phyloP scores from a whole-genome alignment of 2,888 invertebrate species.

The Altica lythri region DNA sequence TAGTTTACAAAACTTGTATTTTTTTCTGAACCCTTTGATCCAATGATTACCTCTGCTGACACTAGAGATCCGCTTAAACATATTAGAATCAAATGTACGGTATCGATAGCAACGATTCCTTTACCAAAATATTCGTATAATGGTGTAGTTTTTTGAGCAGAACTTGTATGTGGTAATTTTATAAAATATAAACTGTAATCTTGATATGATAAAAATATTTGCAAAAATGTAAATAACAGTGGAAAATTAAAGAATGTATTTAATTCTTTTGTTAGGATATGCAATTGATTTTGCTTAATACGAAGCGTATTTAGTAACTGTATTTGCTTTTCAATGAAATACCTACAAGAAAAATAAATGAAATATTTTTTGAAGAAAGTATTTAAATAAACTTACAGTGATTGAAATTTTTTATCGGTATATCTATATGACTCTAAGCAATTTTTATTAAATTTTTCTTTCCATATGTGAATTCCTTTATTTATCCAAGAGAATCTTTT shows the following conservation, averaged over 20 bases:
- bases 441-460: background rate
- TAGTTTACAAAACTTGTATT: too few relatives aligned
- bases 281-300: conserved; percentile 8
- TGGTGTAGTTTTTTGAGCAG: conserved; percentile 14
- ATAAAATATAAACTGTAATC: conserved; percentile 22
- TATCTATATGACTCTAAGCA: too few relatives aligned
- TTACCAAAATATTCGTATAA: conserved; percentile 17
- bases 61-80: conserved; percentile 1
- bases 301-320: conserved; percentile 11
- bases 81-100: conserved; percentile 1
- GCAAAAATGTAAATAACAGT: conserved; percentile 15
- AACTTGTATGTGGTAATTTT: conserved; percentile 13
- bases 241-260: conserved; percentile 13
- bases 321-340: conserved; percentile 11
- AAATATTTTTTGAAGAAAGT: background rate
- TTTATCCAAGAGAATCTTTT: conserved; percentile 17
- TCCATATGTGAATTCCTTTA: background rate
- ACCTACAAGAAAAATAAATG: conserved; percentile 8
- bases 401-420: background rate
- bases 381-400: background rate
- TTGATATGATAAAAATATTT: conserved; percentile 19
- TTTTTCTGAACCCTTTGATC: too few relatives aligned
- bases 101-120: conserved; percentile 14
- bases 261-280: conserved; percentile 10
- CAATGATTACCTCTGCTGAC: conserved; percentile 16